Evolutionary conservation across 2,888 invertebrate species (phyloP).

Genomic region (Seira sanloemensis): DNA sequence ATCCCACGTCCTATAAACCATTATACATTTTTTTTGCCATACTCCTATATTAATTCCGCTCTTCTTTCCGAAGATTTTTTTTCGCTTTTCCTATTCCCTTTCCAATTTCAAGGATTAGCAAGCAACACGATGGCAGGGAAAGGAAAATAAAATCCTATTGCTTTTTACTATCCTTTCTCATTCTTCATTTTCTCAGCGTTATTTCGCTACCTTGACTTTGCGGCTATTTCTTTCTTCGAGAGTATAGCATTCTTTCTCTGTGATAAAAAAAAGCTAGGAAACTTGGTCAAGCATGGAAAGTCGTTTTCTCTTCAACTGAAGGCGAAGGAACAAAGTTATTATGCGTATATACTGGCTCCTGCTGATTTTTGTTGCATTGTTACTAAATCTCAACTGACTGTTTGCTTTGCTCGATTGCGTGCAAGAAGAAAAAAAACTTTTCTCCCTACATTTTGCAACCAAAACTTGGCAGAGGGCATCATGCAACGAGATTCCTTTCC

Average conservation of each 20-base stretch:
- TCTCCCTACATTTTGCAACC: background rate
- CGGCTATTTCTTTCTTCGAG: background rate
- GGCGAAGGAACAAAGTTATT: background rate
- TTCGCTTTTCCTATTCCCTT: constrained; percentile 31
- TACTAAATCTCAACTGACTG: background rate
- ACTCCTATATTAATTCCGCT: background rate
- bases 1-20: background rate
- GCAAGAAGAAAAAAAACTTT: background rate
- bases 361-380: constrained; percentile 1
- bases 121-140: constrained; percentile 20
- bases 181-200: constrained; percentile 21
- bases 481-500: constrained; percentile 3
- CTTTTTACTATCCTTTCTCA: constrained; percentile 17
- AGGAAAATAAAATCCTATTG: constrained; percentile 32
- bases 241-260: background rate
- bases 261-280: constrained; percentile 14
- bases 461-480: background rate
- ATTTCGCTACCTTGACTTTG: background rate
- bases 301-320: constrained; percentile 34
- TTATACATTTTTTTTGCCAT: background rate
- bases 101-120: constrained; percentile 64
- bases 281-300: constrained; percentile 57
- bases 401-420: background rate
- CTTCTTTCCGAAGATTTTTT: constrained; percentile 10
- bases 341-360: background rate